Evolutionary conservation across 1,140 invertebrate species (phyloP), one percentile per base, ranked within the genome.

Genomic region (Drosophila persimilis): DNA sequence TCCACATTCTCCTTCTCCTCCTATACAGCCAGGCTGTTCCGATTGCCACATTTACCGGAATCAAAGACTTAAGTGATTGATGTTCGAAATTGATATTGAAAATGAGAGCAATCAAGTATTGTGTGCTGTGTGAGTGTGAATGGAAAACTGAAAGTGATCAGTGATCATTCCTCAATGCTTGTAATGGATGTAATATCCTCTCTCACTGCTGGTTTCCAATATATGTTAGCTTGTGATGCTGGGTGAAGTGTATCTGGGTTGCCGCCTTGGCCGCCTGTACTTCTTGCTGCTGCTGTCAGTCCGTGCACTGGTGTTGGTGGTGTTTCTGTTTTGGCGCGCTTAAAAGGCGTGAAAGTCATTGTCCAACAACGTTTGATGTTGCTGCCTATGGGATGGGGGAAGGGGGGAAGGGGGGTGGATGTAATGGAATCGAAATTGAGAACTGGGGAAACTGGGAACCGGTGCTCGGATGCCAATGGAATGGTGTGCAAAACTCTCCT

Each of bases 271-370:
- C 31, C 45, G 51, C 44, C 56, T 57, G 39, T 58, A 58, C 53
- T 61, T 61, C 35, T 39, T 39, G 1, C 35, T 39, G 47, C 31
- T 63, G 60, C 26, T 29, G 56, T 31, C 45, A 53, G 22, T 58
- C 24, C 41, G 22, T 57, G 45, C 17, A 15, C 13, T n/a, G 24
- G 24, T 22, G 9, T 55, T 35, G 60, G 57, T 71, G 56, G 73
- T 26, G 57, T 60, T 60, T 64, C 46, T 64, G 35, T 85, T 86
- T 86, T 86, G 81, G 81, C 81, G 81, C 81, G 83, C 74, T 86
- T 77, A 58, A 75, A 80, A 81, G 77, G 80, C 77, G 81, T 85
- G 81, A 85, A 85, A 85, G 81, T 85, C 77, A 86, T 85, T 85
- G 80, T 85, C 74, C 70, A 84, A 67, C 66, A 57, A 59, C 73